Conservation (phyloP, 2,888 invertebrate genomes). For the Dioctria linearis region DNA sequence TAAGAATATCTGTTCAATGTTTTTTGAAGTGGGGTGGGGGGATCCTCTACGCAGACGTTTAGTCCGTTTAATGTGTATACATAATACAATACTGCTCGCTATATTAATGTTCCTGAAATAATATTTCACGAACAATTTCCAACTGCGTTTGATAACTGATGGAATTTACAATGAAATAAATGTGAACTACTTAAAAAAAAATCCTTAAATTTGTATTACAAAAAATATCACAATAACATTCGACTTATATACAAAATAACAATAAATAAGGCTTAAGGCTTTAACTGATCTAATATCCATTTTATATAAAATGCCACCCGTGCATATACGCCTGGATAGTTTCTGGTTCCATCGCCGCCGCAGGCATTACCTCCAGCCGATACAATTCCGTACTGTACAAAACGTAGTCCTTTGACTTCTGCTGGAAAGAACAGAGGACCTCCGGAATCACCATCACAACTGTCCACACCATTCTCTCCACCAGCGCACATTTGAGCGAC, state of each 20-base stretch:
- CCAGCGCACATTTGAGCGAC: constrained; percentile 74
- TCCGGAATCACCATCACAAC: constrained; percentile 61
- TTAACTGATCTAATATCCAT: constrained; percentile 72
- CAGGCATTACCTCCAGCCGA: constrained; percentile 76
- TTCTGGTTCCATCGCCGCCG: constrained; percentile 67
- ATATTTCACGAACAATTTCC: too few species aligned
- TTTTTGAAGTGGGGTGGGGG: too few species aligned
- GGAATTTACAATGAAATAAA: too few species aligned
- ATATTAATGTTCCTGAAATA: too few species aligned
- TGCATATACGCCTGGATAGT: constrained; percentile 74
- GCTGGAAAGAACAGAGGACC: constrained; percentile 64
- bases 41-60: too few species aligned
- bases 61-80: too few species aligned
- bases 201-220: background rate
- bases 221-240: background rate
- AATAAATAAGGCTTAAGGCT: constrained; percentile 10
- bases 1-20: too few species aligned
- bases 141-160: too few species aligned
- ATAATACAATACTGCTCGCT: too few species aligned
- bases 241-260: background rate
- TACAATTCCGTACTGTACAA: constrained; percentile 74
- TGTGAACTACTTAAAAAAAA: background rate
- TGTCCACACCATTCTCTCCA: constrained; percentile 64
- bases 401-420: constrained; percentile 59
- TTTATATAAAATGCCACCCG: constrained; percentile 72